These are phyloP conservation scores for Pseudonaja textilis DNA, from an alignment of 2,113 vertebrate species.

Conservation along the genomic window DNA sequence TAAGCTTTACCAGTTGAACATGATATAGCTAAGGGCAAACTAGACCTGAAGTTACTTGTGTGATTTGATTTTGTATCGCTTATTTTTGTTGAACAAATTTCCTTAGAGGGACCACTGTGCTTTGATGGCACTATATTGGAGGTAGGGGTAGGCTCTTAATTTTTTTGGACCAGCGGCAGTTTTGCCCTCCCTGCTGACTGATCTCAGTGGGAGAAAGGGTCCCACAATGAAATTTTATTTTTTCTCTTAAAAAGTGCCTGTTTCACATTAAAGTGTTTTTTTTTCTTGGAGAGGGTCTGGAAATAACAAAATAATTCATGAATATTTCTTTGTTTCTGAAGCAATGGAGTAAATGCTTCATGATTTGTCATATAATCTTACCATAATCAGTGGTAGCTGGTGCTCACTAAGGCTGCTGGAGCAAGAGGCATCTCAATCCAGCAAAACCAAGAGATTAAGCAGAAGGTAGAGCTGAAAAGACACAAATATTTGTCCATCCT, in stretches of 20 bases:
- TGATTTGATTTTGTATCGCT: background rate
- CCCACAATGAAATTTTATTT: background rate
- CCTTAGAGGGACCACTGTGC: background rate
- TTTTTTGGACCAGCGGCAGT: background rate
- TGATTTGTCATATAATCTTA: background rate
- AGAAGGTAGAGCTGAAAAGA: background rate
- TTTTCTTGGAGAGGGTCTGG: background rate
- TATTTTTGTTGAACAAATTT: background rate
- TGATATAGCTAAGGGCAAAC: background rate
- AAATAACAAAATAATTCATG: background rate
- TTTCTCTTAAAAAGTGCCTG: background rate
- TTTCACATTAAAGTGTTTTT: background rate
- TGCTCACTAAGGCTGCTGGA: background rate
- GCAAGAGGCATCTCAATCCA: background rate
- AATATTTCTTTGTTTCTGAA: background rate
- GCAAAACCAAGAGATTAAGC: background rate
- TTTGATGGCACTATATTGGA: background rate
- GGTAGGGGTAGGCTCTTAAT: background rate
- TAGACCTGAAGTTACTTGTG: background rate
- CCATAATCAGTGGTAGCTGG: background rate
- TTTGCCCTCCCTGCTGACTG: background rate
- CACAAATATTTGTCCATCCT: background rate
- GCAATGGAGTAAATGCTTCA: background rate
- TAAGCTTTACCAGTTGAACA: background rate
- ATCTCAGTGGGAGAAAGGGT: background rate